Conservation (phyloP, 2,888 invertebrate genomes). For the Busseola fusca region DNA sequence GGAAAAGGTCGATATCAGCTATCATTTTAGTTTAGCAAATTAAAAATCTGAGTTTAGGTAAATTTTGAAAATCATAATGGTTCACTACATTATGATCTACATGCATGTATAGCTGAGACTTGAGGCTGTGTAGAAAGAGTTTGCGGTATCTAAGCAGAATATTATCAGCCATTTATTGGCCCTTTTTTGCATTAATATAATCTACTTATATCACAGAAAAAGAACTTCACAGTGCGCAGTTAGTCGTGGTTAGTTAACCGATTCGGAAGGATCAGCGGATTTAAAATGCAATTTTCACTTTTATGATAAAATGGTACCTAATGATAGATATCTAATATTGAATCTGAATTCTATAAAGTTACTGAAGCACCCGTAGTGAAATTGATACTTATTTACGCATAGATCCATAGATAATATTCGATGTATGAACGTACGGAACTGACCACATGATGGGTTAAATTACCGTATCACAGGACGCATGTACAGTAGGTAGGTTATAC, state of each 20-base stretch:
- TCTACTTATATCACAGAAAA: background rate
- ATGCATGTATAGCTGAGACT: background rate
- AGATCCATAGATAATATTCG: constrained; percentile 3
- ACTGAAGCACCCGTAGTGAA: background rate
- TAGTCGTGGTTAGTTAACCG: constrained; percentile 32
- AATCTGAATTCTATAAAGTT: background rate
- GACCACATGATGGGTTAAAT: constrained; percentile 49
- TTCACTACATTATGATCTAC: background rate
- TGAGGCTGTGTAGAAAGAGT: too few species aligned
- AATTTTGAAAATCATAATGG: too few species aligned
- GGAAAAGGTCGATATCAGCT: too few species aligned
- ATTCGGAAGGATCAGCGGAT: constrained; percentile 33
- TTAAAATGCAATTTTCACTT: constrained; percentile 37
- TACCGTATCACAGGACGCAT: constrained; percentile 36
- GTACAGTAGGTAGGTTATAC: constrained; percentile 34
- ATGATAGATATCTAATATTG: constrained; percentile 22
- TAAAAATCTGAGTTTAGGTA: background rate
- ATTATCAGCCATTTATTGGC: background rate
- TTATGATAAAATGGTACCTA: constrained; percentile 16
- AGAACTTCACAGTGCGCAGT: constrained; percentile 20
- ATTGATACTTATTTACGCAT: constrained; percentile 4
- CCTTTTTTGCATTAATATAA: constrained; percentile 1
- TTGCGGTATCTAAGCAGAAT: background rate
- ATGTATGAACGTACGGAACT: constrained; percentile 21
- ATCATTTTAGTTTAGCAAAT: too few species aligned